phyloP scores from a whole-genome alignment of 92 coral and sea anemone genomes.

The Parazoanthus atlanticus region DNA sequence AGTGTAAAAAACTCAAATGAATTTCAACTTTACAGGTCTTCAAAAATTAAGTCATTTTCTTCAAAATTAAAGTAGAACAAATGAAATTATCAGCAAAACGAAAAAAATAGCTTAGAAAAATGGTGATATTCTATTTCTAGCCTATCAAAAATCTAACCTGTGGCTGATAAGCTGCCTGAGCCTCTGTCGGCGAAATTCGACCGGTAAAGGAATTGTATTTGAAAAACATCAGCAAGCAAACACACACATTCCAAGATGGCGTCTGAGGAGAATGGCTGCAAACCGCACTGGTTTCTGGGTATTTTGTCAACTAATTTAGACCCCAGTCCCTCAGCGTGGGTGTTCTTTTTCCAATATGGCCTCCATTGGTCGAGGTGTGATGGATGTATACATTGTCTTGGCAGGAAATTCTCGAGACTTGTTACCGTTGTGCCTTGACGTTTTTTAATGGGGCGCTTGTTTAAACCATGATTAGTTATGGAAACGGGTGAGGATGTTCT shows the following conservation, averaged over 20 bases:
- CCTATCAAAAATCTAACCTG: constrained; percentile 62
- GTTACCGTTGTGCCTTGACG: constrained; percentile 11
- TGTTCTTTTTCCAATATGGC: constrained; percentile 82
- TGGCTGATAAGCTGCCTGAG: constrained; percentile 89
- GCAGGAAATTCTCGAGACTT: constrained; percentile 30
- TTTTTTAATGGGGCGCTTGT: constrained; percentile 21
- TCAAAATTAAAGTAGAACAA: no score
- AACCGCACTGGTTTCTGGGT: constrained; percentile 17
- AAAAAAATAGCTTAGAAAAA: not conserved
- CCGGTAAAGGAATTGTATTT: constrained; percentile 90
- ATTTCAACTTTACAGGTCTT: no score
- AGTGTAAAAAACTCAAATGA: no score
- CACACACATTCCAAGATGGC: constrained; percentile 59
- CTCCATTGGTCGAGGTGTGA: constrained; percentile 48
- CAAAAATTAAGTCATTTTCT: no score
- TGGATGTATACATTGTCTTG: constrained; percentile 8
- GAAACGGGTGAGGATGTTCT: constrained; percentile 93
- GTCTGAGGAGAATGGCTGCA: not conserved
- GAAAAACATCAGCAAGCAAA: constrained; percentile 79
- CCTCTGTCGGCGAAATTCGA: constrained; percentile 80
- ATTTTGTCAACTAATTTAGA: constrained; percentile 8
- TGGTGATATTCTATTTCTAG: not conserved
- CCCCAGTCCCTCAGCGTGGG: constrained; percentile 64
- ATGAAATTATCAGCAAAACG: no score
- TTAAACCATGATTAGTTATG: constrained; percentile 85